Conservation (phyloP, 2,113 vertebrate genomes). For the Phyllostomus hastatus region DNA sequence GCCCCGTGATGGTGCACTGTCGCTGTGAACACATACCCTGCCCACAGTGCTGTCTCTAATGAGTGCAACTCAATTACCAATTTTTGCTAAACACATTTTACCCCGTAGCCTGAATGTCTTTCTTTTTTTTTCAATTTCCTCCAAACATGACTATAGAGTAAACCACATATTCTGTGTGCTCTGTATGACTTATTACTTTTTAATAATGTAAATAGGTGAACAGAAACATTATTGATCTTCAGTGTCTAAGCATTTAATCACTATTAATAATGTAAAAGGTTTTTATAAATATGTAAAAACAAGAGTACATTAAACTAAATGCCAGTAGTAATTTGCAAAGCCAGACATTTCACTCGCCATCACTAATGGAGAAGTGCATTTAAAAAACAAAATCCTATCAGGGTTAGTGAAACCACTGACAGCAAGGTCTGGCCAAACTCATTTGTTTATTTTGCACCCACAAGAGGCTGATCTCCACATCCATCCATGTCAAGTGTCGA, state of each 20-base stretch:
- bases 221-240: conserved; percentile 80
- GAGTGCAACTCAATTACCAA: neutral
- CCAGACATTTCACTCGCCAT: conserved; percentile 48
- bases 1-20: neutral
- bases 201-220: conserved; percentile 80
- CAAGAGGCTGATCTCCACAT: neutral
- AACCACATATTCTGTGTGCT: conserved; percentile 55
- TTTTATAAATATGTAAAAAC: conserved; percentile 79
- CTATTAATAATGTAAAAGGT: conserved; percentile 80
- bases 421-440: conserved; percentile 60
- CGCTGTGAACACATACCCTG: neutral
- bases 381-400: conserved; percentile 38
- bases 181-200: conserved; percentile 76
- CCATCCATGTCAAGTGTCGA: neutral
- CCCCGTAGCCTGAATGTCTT: conserved; percentile 34
- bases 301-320: conserved; percentile 69
- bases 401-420: conserved; percentile 12
- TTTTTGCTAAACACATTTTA: conserved; percentile 42
- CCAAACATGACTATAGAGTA: conserved; percentile 51
- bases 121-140: conserved; percentile 9
- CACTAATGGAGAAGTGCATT: conserved; percentile 34
- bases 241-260: conserved; percentile 81
- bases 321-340: conserved; percentile 44
- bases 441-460: conserved; percentile 52
- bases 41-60: neutral